Evolutionary conservation across 2,113 vertebrate species (phyloP), one percentile per base, ranked within the genome.

Genomic region (Chlamydotis undulata): DNA sequence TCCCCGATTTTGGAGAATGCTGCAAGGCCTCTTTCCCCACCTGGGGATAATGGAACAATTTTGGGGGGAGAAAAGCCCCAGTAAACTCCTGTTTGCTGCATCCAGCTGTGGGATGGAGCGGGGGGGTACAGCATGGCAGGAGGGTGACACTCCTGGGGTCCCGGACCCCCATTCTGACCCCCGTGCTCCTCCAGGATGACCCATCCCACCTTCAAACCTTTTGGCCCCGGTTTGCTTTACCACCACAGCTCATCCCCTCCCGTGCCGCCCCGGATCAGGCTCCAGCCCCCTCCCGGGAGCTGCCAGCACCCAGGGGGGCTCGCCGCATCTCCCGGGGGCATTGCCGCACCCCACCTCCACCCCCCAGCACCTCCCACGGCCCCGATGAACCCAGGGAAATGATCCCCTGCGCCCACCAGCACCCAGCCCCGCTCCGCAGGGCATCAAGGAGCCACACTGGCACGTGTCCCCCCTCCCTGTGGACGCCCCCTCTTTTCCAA

Each of bases 361-460:
- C 41, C 41, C 41, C 41, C 41, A 16, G 18, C 16, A 7, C 9
- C 7, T 28, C 21, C 63, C 64, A 12, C 2, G 6, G 41, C 65
- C 19, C 0, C 4, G 0, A 10, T 7, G 26, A 63, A 8, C 50
- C 41, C 49, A 8, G 14, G 60, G 49, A 39, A 37, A 26, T 4
- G 33, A 23, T 24, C 52, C 35, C 35, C 43, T 3, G 5, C 10
- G 2, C 3, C 2, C 23, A 17, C 35, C 64, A 45, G 50, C 41
- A 24, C 35, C 35, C 31, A 29, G 3, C 9, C 11, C 43, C 43
- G 23, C 33, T 28, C 17, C 49, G 5, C 0, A 0, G 71, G 29
- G 14, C 71, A n/a, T 6, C 24, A 21, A 23, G 70, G 55, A 60
- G 16, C 31, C 15, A 19, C 2, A 0, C 14, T 3, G 2, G 31